A percentile compares a stretch with the other conserved stretches of the same genome.
These are phyloP conservation scores for Tetramorium alpestre DNA, from an alignment of 1,140 invertebrate genomes.

Conservation along the genomic window DNA sequence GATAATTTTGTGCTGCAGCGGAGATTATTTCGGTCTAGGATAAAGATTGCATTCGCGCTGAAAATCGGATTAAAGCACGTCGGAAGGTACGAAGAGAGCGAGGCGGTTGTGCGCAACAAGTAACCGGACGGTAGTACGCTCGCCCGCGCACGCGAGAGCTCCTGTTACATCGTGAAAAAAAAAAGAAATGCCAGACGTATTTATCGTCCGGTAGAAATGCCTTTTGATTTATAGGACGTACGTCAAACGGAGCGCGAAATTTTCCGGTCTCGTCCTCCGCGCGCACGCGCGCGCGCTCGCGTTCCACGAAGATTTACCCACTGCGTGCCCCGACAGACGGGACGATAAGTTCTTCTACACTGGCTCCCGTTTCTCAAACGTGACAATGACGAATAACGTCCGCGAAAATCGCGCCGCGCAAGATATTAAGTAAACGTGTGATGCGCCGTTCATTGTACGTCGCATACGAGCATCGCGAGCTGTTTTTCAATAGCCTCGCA, in stretches of 20 bases:
- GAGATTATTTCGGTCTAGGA: neutral
- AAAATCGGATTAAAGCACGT: constrained; percentile 3
- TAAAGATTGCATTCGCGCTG: neutral
- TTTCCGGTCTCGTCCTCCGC: neutral
- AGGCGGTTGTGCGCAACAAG: constrained; percentile 23
- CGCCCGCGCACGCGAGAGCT: neutral
- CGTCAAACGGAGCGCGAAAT: constrained; percentile 30
- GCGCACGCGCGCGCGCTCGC: neutral
- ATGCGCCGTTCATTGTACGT: neutral
- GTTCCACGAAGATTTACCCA: constrained; percentile 48
- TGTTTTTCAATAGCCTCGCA: no score
- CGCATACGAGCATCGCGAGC: neutral
- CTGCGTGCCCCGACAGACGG: constrained; percentile 49
- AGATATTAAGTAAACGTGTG: constrained; percentile 36
- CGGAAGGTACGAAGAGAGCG: neutral
- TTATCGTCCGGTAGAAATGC: constrained; percentile 29
- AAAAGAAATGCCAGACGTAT: constrained; percentile 6
- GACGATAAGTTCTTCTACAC: constrained; percentile 50
- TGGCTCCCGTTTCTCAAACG: constrained; percentile 39
- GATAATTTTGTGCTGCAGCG: neutral
- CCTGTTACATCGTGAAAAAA: neutral
- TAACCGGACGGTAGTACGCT: constrained; percentile 21
- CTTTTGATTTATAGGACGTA: constrained; percentile 48
- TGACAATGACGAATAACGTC: constrained; percentile 47
- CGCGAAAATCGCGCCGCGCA: constrained; percentile 19